Conservation (phyloP, 2,888 invertebrate genomes). For the Thyatira batis region DNA sequence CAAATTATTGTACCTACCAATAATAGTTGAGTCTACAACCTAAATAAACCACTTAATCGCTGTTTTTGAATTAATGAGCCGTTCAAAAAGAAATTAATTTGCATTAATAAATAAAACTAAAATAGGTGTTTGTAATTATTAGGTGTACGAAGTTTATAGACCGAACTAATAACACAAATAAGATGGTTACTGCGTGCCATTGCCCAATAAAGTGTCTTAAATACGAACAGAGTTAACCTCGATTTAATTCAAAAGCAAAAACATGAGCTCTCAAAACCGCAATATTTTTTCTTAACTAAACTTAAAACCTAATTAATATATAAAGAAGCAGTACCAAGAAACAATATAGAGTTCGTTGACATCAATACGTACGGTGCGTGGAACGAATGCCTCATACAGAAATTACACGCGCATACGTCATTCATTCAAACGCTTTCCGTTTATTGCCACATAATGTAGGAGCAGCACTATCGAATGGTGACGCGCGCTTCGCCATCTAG, state of each 20-base stretch:
- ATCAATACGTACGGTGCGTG: conserved; percentile 54
- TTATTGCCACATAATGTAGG: conserved; percentile 34
- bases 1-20: neutral
- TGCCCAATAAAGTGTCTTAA: conserved; percentile 5
- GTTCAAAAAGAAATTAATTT: neutral
- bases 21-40: neutral
- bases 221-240: conserved; percentile 18
- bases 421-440: conserved; percentile 61
- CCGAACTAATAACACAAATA: too few species aligned
- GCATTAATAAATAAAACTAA: too few species aligned
- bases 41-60: neutral
- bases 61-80: neutral
- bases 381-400: conserved; percentile 49
- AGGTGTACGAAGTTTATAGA: too few species aligned
- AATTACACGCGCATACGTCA: conserved; percentile 59
- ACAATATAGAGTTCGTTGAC: conserved; percentile 70
- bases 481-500: conserved; percentile 57
- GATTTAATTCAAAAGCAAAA: conserved; percentile 18
- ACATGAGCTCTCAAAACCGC: conserved; percentile 23
- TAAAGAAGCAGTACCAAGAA: conserved; percentile 33
- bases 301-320: conserved; percentile 10
- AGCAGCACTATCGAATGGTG: conserved; percentile 48
- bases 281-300: conserved; percentile 6
- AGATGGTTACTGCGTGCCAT: neutral
- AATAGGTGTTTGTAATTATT: too few species aligned